A percentile compares a stretch with the other conserved stretches of the same genome.
These are phyloP conservation scores for Sphaerophoria rueppellii DNA, from an alignment of 2,888 invertebrate species.

Conservation along the genomic window DNA sequence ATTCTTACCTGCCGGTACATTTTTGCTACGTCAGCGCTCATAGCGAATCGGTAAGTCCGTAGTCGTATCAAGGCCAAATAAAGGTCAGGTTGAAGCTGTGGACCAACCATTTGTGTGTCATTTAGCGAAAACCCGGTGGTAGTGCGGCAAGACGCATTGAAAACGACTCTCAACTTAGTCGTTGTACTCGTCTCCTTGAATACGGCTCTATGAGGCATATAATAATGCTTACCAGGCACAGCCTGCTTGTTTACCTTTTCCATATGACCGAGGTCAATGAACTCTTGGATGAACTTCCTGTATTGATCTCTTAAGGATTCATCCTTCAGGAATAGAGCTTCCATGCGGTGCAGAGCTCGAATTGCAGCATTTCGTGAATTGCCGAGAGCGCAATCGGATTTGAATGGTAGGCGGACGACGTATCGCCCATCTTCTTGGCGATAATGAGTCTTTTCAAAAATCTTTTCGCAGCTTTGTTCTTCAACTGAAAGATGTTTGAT, in stretches of 20 bases:
- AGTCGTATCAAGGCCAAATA: constrained; percentile 15
- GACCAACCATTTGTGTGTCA: neutral
- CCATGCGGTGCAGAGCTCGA: constrained; percentile 21
- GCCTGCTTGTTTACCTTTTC: constrained; percentile 36
- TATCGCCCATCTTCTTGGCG: constrained; percentile 34
- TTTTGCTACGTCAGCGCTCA: constrained; percentile 42
- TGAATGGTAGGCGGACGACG: constrained; percentile 31
- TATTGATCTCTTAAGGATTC: constrained; percentile 3
- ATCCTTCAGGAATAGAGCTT: constrained; percentile 17
- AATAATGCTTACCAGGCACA: constrained; percentile 8
- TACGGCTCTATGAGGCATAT: no score
- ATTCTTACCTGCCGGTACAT: constrained; percentile 39
- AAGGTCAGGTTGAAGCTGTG: neutral
- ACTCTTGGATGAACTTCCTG: constrained; percentile 35
- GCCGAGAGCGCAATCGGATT: constrained; percentile 6
- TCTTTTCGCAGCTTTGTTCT: constrained; percentile 17
- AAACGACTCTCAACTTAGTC: neutral
- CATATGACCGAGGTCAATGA: constrained; percentile 42
- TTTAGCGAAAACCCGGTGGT: constrained; percentile 2
- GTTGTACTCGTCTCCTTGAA: neutral
- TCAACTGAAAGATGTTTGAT: neutral
- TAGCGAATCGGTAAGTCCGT: constrained; percentile 12
- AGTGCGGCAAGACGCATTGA: constrained; percentile 1
- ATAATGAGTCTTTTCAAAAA: constrained; percentile 13
- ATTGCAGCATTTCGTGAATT: constrained; percentile 22